Evolutionary conservation across 2,797 vertebrate genomes (phyloP).

Genomic region (Betta splendens): DNA sequence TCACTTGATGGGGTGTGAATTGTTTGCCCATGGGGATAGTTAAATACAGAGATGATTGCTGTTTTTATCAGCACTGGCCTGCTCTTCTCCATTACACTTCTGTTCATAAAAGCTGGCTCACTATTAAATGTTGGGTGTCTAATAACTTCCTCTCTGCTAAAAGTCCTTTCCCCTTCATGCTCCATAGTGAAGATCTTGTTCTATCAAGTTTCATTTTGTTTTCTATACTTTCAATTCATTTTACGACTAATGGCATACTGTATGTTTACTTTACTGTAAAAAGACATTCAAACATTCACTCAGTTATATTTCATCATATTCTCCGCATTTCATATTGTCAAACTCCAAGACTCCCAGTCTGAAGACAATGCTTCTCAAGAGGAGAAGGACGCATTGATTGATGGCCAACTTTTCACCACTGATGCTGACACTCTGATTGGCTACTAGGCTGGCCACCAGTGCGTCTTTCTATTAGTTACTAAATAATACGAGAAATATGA

Average conservation of each 20-base stretch:
- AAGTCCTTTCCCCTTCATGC: slow-evolving; percentile 14
- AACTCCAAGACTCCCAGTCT: too few species aligned
- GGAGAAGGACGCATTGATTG: neutral
- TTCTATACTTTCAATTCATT: neutral
- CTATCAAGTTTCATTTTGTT: neutral
- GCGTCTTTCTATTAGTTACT: too few species aligned
- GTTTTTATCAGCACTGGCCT: slow-evolving; percentile 10
- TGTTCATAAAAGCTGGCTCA: slow-evolving; percentile 25
- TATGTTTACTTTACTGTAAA: neutral
- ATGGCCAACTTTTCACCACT: too few species aligned
- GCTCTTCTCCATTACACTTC: slow-evolving; percentile 25
- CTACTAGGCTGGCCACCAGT: too few species aligned
- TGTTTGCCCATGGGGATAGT: slow-evolving; percentile 21
- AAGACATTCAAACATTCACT: neutral
- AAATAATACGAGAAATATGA: too few species aligned
- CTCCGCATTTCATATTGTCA: too few species aligned
- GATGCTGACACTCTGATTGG: too few species aligned
- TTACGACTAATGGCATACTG: neutral
- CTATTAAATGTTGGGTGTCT: slow-evolving; percentile 24
- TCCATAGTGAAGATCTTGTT: neutral
- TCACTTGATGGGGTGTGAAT: slow-evolving; percentile 33
- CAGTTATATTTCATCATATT: neutral
- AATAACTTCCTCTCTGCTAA: slow-evolving; percentile 16
- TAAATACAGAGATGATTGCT: slow-evolving; percentile 32
- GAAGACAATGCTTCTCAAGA: too few species aligned